phyloP scores from a whole-genome alignment of 30 jellyfish, hydroid and myxozoan species.

The Cassiopea xamachana region DNA sequence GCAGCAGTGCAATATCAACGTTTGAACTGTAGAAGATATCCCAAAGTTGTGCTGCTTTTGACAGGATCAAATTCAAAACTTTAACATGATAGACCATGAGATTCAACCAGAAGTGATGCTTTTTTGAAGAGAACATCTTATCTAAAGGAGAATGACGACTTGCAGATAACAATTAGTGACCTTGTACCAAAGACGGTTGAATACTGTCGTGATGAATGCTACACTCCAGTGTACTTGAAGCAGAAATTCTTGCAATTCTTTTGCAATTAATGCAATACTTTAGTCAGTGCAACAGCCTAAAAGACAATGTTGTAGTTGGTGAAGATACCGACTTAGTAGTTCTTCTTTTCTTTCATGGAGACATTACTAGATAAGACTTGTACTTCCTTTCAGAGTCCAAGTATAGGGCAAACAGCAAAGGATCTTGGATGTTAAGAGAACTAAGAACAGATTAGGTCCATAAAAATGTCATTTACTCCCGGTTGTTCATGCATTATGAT shows the following conservation, averaged over 20 bases:
- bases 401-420: too few species aligned
- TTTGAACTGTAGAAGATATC: slow-evolving; percentile 65
- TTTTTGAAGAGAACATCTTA: slow-evolving; percentile 1
- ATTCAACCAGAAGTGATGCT: slow-evolving; percentile 1
- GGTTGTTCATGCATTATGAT: too few species aligned
- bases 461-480: too few species aligned
- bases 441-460: too few species aligned
- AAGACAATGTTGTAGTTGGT: too few species aligned
- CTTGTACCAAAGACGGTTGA: slow-evolving; percentile 61
- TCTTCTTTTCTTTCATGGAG: too few species aligned
- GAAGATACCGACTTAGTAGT: too few species aligned
- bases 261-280: slow-evolving; percentile 4
- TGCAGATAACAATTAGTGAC: slow-evolving; percentile 55
- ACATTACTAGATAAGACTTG: too few species aligned
- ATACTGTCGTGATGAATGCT: slow-evolving; percentile 71
- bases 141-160: slow-evolving; percentile 61
- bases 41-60: slow-evolving; percentile 50
- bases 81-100: slow-evolving; percentile 50
- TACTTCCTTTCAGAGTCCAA: too few species aligned
- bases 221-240: slow-evolving; percentile 50
- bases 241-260: slow-evolving; percentile 38
- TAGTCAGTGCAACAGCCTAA: too few species aligned
- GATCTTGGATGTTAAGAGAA: too few species aligned
- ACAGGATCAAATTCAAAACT: slow-evolving; percentile 42
- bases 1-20: slow-evolving; percentile 70